A percentile compares a stretch with the other conserved stretches of the same genome.
phyloP scores from a whole-genome alignment of 2,888 invertebrate species.

The Ormyrus rosae region DNA sequence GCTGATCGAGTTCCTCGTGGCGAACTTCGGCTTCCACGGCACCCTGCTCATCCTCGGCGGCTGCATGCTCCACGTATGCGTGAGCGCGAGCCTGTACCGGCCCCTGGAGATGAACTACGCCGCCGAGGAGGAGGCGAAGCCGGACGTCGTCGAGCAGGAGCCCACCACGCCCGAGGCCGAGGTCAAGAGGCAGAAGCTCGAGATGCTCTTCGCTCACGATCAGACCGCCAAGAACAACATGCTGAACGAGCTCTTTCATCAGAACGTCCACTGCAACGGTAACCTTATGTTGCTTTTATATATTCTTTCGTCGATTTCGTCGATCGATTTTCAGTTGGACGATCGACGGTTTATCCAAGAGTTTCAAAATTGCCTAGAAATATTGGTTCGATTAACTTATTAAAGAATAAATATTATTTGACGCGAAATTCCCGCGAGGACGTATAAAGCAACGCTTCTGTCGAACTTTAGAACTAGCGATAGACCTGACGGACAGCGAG shows the following conservation, averaged over 20 bases:
- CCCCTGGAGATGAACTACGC: constrained; percentile 75
- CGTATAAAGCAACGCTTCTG: no score
- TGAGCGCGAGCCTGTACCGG: constrained; percentile 83
- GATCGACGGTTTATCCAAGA: no score
- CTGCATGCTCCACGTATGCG: constrained; percentile 86
- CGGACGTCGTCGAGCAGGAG: constrained; percentile 35
- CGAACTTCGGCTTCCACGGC: constrained; percentile 84
- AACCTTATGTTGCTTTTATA: no score
- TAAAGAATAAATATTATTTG: no score
- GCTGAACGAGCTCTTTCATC: constrained; percentile 74
- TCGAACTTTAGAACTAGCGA: constrained; percentile 59
- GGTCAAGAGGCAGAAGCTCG: constrained; percentile 73
- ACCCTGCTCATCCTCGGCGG: constrained; percentile 84
- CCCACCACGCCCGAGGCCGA: constrained; percentile 69
- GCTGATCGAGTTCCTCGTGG: constrained; percentile 83
- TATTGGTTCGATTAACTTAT: no score
- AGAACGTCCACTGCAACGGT: constrained; percentile 61
- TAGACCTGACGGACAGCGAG: constrained; percentile 76
- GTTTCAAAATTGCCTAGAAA: no score
- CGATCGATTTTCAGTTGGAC: no score
- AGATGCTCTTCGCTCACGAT: constrained; percentile 72
- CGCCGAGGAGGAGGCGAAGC: constrained; percentile 51
- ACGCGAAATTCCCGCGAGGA: no score
- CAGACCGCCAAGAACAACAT: constrained; percentile 71
- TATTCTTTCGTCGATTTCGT: no score